These are phyloP conservation scores for Caenorhabditis brenneri DNA, from an alignment of 1,140 invertebrate species.

Conservation along the genomic window DNA sequence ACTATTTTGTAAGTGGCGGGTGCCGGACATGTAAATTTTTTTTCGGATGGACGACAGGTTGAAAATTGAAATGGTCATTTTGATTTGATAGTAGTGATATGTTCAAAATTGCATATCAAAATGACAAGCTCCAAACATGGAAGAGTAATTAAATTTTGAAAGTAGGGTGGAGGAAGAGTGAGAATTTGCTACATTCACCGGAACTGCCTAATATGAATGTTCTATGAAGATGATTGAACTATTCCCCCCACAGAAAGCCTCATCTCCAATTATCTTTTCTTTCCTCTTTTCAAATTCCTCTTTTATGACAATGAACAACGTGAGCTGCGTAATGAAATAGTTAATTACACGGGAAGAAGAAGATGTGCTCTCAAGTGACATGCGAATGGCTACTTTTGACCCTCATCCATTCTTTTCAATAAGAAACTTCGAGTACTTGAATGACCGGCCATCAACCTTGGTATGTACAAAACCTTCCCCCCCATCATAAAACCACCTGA, in stretches of 20 bases:
- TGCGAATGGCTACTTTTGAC: constrained; percentile 34
- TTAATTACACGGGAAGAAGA: constrained; percentile 10
- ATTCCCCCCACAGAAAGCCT: background rate
- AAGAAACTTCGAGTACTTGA: constrained; percentile 37
- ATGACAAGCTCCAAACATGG: background rate
- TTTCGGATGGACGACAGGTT: background rate
- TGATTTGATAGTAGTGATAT: constrained; percentile 1
- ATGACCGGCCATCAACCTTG: constrained; percentile 14
- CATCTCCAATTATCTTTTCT: background rate
- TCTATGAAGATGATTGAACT: background rate
- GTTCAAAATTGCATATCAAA: background rate
- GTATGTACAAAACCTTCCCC: constrained; percentile 23
- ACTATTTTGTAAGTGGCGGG: background rate
- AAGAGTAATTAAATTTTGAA: background rate
- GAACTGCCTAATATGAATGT: background rate
- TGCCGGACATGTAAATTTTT: constrained; percentile 34
- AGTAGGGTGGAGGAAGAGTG: no score
- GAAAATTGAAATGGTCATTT: background rate
- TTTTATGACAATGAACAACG: constrained; percentile 40
- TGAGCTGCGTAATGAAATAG: constrained; percentile 40
- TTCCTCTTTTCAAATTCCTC: constrained; percentile 12
- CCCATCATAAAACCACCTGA: constrained; percentile 34
- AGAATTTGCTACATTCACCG: background rate
- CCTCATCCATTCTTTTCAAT: background rate
- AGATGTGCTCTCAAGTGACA: constrained; percentile 36